Evolutionary conservation across 2,888 invertebrate genomes (phyloP).

Genomic region (Synanthedon myopaeformis): DNA sequence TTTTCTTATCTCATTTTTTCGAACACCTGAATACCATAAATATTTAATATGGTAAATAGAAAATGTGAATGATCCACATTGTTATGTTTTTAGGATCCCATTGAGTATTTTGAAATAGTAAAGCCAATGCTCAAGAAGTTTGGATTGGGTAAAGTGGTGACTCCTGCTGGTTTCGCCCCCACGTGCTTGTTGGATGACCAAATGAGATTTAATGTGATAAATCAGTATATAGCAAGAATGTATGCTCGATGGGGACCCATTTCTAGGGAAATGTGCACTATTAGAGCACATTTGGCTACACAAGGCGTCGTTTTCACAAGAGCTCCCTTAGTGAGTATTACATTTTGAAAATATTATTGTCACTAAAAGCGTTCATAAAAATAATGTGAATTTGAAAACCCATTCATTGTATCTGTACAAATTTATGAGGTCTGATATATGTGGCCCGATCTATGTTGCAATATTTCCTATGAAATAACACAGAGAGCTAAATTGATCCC

Average conservation of each 20-base stretch:
- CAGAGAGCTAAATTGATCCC: too few relatives aligned
- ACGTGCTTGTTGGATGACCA: constrained; percentile 87
- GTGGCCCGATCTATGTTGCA: too few relatives aligned
- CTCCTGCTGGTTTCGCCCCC: constrained; percentile 79
- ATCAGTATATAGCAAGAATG: constrained; percentile 92
- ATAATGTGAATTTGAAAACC: too few relatives aligned
- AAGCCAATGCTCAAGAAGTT: constrained; percentile 80
- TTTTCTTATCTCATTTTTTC: too few relatives aligned
- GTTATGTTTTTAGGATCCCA: constrained; percentile 74
- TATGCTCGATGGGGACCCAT: constrained; percentile 90
- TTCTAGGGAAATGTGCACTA: constrained; percentile 85
- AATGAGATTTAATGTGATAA: constrained; percentile 87
- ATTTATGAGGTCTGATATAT: too few relatives aligned
- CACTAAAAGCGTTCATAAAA: too few relatives aligned
- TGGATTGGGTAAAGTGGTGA: constrained; percentile 89
- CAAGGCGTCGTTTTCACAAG: constrained; percentile 81
- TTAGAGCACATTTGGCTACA: constrained; percentile 82
- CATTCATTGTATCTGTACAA: too few relatives aligned
- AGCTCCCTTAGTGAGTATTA: constrained; percentile 78
- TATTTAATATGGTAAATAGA: too few relatives aligned
- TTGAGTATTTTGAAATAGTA: constrained; percentile 86
- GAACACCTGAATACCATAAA: too few relatives aligned
- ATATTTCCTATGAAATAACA: too few relatives aligned
- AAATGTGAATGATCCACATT: neutral
- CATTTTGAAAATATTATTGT: too few relatives aligned